Percentiles rank a stretch among this genome's conserved stretches.
Conservation (phyloP, 2,888 invertebrate species). For the Amblyteles armatorius region DNA sequence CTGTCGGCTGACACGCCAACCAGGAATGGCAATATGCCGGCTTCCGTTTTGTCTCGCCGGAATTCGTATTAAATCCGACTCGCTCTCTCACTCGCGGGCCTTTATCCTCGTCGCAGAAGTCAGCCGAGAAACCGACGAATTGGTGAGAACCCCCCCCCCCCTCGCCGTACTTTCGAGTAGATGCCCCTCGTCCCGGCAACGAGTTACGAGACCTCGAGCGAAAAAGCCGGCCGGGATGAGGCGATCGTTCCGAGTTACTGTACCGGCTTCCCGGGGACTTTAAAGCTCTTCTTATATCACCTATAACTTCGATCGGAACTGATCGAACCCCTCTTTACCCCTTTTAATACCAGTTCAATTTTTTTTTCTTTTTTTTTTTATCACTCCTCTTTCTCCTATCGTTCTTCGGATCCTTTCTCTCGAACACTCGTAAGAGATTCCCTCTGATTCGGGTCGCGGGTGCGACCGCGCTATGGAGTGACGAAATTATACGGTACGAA, state of each 20-base stretch:
- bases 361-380: conserved; percentile 48
- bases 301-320: conserved; percentile 53
- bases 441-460: conserved; percentile 65
- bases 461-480: conserved; percentile 72
- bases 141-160: conserved; percentile 39
- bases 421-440: conserved; percentile 42
- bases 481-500: conserved; percentile 80
- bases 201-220: conserved; percentile 16
- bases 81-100: conserved; percentile 55
- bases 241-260: conserved; percentile 26
- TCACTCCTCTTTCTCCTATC: conserved; percentile 11
- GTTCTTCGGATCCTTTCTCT: conserved; percentile 1
- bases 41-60: conserved; percentile 72
- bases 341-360: conserved; percentile 58
- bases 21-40: conserved; percentile 73
- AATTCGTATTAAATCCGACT: conserved; percentile 73
- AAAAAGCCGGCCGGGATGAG: background rate
- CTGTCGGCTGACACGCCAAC: conserved; percentile 72
- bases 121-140: conserved; percentile 58
- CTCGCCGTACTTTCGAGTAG: background rate
- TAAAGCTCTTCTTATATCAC: conserved; percentile 48
- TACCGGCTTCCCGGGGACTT: conserved; percentile 39
- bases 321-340: conserved; percentile 43
- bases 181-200: conserved; percentile 1
- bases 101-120: conserved; percentile 29